Evolutionary conservation across 2,888 invertebrate species (phyloP).

Genomic region (Cryptocheilus praepositus): DNA sequence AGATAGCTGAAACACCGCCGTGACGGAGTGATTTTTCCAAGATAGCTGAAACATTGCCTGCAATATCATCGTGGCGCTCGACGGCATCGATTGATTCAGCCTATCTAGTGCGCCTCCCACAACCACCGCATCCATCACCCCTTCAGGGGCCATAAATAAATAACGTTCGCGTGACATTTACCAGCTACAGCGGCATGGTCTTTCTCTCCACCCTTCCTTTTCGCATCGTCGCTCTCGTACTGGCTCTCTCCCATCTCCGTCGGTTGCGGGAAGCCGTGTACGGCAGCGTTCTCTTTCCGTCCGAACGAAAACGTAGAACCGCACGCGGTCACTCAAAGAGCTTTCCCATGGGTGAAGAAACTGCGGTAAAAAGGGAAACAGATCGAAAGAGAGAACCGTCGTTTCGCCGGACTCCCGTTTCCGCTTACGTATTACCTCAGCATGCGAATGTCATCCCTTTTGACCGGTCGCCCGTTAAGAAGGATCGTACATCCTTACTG

Average conservation of each 20-base stretch:
- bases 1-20: no score
- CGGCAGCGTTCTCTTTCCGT: slow-evolving; percentile 16
- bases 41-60: no score
- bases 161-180: slow-evolving; percentile 60
- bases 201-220: background rate
- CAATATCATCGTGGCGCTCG: slow-evolving; percentile 5
- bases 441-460: slow-evolving; percentile 32
- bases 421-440: slow-evolving; percentile 3
- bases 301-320: slow-evolving; percentile 26
- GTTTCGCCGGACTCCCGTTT: slow-evolving; percentile 4
- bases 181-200: slow-evolving; percentile 21
- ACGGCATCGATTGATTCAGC: slow-evolving; percentile 36
- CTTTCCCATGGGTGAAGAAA: slow-evolving; percentile 29
- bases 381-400: slow-evolving; percentile 6
- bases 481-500: slow-evolving; percentile 21
- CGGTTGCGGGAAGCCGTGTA: slow-evolving; percentile 1
- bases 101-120: slow-evolving; percentile 19
- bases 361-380: slow-evolving; percentile 21
- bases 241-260: slow-evolving; percentile 8
- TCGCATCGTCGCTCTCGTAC: background rate
- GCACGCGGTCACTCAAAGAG: slow-evolving; percentile 43
- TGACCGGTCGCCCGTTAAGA: slow-evolving; percentile 43
- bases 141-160: slow-evolving; percentile 53
- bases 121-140: slow-evolving; percentile 23
- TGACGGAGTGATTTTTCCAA: no score